Evolutionary conservation across 2,113 vertebrate genomes (phyloP).

Genomic region (Rhipidura dahli): DNA sequence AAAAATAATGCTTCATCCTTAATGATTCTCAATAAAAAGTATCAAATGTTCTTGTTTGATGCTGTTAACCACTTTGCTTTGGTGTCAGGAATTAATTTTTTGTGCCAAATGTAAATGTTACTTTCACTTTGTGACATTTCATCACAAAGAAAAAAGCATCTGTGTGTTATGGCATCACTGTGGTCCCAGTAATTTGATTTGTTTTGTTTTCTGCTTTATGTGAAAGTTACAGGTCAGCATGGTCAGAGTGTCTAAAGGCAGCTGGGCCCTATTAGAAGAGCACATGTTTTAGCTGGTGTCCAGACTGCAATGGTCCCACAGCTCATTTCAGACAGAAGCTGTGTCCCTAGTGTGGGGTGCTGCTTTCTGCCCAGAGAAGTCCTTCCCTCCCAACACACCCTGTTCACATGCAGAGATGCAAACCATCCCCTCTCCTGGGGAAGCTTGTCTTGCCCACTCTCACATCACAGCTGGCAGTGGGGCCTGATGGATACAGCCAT

Average conservation of each 20-base stretch:
- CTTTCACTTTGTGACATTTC: background rate
- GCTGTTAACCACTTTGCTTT: background rate
- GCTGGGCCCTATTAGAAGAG: background rate
- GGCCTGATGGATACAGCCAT: background rate
- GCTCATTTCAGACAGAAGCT: background rate
- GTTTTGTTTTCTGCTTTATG: slow-evolving; percentile 69
- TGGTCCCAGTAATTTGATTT: background rate
- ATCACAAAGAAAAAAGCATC: background rate
- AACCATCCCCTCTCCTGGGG: background rate
- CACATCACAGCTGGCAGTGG: background rate
- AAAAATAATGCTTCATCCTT: background rate
- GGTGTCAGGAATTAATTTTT: background rate
- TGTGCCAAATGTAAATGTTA: background rate
- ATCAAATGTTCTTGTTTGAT: background rate
- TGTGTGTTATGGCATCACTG: background rate
- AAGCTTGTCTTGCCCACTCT: background rate
- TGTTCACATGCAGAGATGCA: background rate
- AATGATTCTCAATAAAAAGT: background rate
- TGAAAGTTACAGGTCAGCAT: slow-evolving; percentile 82
- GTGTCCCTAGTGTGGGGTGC: background rate
- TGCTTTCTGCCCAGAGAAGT: background rate
- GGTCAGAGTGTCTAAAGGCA: slow-evolving; percentile 67
- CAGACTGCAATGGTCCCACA: background rate
- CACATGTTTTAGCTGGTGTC: background rate
- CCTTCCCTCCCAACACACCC: background rate